Percentiles rank a stretch among this genome's conserved stretches.
Evolutionary conservation across 2,888 invertebrate species (phyloP).

Genomic region (Trissoscelio sp.): DNA sequence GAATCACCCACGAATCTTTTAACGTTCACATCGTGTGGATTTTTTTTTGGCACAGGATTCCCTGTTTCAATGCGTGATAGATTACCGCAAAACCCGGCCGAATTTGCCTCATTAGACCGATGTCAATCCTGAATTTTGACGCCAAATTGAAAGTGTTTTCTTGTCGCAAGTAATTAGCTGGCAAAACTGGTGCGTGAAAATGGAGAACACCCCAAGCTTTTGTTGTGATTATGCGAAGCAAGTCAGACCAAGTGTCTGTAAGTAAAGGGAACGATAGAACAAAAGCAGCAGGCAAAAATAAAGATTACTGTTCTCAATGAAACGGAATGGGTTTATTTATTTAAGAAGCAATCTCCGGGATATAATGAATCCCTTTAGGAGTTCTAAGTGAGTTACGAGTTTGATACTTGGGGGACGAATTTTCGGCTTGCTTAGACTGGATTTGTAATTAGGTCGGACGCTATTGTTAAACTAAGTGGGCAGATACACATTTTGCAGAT

Average conservation of each 20-base stretch:
- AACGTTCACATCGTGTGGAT: not conserved
- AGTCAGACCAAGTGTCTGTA: not conserved
- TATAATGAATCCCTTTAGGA: conserved; percentile 2
- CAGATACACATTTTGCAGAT: no score
- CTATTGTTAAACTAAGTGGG: no score
- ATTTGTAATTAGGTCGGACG: not conserved
- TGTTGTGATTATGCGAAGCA: not conserved
- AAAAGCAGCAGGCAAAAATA: not conserved
- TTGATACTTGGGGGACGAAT: not conserved
- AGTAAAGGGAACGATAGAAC: not conserved
- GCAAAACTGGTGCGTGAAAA: not conserved
- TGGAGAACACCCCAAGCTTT: not conserved
- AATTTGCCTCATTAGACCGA: conserved; percentile 13
- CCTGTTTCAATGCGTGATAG: conserved; percentile 31
- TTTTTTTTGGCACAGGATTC: conserved; percentile 21
- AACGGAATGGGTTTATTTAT: not conserved
- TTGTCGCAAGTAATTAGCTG: not conserved
- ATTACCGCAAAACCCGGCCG: conserved; percentile 16
- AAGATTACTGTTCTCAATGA: not conserved
- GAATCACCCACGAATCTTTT: conserved; percentile 22
- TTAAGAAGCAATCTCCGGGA: conserved; percentile 4
- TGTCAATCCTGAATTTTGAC: not conserved
- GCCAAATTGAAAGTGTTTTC: conserved; percentile 9
- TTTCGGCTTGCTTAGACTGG: not conserved
- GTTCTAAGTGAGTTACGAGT: conserved; percentile 1